phyloP scores from a whole-genome alignment of 2,888 invertebrate species.

The Platycnemis pennipes region DNA sequence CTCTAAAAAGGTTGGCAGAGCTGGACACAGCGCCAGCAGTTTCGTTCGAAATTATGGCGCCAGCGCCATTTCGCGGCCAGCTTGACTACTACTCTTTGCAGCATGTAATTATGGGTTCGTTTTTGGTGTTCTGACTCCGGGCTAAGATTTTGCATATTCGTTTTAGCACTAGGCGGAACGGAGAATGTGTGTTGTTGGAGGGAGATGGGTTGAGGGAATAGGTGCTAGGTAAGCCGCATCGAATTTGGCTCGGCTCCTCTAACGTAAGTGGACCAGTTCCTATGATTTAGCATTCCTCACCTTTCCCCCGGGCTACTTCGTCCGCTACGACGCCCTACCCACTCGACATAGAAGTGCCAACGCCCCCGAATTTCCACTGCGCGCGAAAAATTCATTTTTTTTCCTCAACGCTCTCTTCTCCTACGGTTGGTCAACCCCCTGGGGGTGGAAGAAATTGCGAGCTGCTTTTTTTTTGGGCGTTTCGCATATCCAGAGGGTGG shows the following conservation, averaged over 20 bases:
- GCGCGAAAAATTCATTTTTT: not conserved
- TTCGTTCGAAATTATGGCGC: not conserved
- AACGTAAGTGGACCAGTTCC: conserved; percentile 29
- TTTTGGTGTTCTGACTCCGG: not conserved
- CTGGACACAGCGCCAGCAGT: too few relatives aligned
- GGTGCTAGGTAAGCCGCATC: not conserved
- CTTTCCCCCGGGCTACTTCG: not conserved
- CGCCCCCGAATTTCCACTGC: not conserved
- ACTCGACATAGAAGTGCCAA: not conserved
- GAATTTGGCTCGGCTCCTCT: not conserved
- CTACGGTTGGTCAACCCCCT: not conserved
- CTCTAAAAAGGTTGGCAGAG: too few relatives aligned
- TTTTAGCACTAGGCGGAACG: not conserved
- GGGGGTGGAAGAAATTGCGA: not conserved
- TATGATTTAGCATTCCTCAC: not conserved
- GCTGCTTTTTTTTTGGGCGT: not conserved
- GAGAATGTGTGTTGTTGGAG: not conserved
- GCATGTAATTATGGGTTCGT: not conserved
- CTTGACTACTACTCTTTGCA: not conserved
- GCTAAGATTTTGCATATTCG: not conserved
- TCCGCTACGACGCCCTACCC: not conserved
- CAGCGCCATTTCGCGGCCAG: not conserved
- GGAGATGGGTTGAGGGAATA: not conserved
- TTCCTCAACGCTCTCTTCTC: not conserved
- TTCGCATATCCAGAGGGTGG: not conserved